Evolutionary conservation across 2,888 invertebrate genomes (phyloP).

Genomic region (Drosophila barbarae): DNA sequence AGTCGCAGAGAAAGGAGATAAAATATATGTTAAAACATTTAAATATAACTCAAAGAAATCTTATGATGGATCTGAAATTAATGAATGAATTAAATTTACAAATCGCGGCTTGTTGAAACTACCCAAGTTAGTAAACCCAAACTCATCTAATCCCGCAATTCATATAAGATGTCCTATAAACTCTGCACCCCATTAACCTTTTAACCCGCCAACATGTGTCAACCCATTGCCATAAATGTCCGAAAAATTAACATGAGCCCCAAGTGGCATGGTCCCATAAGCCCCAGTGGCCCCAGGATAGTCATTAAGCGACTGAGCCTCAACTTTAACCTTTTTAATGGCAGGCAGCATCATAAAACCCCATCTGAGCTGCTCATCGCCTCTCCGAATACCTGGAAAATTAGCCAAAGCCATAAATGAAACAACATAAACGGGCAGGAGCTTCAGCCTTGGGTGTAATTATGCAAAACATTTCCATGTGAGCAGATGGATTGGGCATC

Average conservation of each 20-base stretch:
- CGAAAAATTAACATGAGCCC: slow-evolving; percentile 36
- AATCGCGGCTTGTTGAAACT: background rate
- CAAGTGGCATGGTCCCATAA: slow-evolving; percentile 31
- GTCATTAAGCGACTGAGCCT: slow-evolving; percentile 53
- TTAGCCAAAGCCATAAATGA: slow-evolving; percentile 61
- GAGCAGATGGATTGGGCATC: slow-evolving; percentile 22
- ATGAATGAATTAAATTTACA: background rate
- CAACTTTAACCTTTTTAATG: slow-evolving; percentile 73
- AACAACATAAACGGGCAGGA: slow-evolving; percentile 52
- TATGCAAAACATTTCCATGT: slow-evolving; percentile 64
- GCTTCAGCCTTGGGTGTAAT: slow-evolving; percentile 49
- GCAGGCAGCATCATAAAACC: slow-evolving; percentile 38
- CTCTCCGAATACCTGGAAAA: slow-evolving; percentile 34
- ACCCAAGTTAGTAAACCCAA: background rate
- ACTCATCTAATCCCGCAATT: slow-evolving; percentile 4
- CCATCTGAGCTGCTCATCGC: slow-evolving; percentile 13
- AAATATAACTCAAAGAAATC: background rate
- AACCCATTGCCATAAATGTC: slow-evolving; percentile 50
- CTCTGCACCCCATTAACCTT: slow-evolving; percentile 18
- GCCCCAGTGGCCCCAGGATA: slow-evolving; percentile 33
- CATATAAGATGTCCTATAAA: slow-evolving; percentile 7
- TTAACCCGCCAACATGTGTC: slow-evolving; percentile 42
- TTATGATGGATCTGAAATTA: no score
- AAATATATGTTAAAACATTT: background rate
- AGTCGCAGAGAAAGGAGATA: no score